Percentiles rank a stretch among this genome's conserved stretches.
phyloP scores from a whole-genome alignment of 1,140 invertebrate genomes.

The Drosophila arawakana region DNA sequence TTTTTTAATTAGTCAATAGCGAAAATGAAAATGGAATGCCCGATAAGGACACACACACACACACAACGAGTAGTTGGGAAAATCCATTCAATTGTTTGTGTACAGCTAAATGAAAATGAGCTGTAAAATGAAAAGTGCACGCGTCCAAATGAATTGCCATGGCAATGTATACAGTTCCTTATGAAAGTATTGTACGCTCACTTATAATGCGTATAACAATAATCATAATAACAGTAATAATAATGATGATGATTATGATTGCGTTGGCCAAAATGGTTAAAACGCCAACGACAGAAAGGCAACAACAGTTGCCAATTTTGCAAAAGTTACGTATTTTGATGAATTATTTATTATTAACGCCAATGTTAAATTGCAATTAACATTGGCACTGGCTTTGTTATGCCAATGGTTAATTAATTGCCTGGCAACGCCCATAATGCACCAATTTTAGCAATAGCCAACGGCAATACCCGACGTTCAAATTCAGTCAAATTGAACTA shows the following conservation, averaged over 20 bases:
- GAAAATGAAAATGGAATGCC: conserved; percentile 48
- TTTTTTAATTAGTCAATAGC: conserved; percentile 82
- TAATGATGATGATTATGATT: conserved; percentile 9
- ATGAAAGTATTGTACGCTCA: conserved; percentile 25
- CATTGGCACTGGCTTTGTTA: conserved; percentile 26
- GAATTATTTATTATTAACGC: conserved; percentile 72
- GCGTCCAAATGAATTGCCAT: conserved; percentile 45
- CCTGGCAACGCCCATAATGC: conserved; percentile 36
- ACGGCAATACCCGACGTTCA: conserved; percentile 28
- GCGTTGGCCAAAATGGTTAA: background rate
- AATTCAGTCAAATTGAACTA: conserved; percentile 54
- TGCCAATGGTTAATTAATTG: conserved; percentile 50
- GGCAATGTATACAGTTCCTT: conserved; percentile 47
- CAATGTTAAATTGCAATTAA: conserved; percentile 54
- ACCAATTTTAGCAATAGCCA: conserved; percentile 42
- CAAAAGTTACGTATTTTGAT: conserved; percentile 35
- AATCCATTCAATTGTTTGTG: conserved; percentile 13
- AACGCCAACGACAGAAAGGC: background rate
- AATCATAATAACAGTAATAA: conserved; percentile 18
- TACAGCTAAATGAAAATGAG: conserved; percentile 50
- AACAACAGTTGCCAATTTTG: conserved; percentile 26
- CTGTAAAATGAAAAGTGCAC: conserved; percentile 62
- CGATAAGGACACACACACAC: conserved; percentile 31
- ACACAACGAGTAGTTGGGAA: conserved; percentile 36
- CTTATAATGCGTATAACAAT: conserved; percentile 14